Base-by-base conservation (phyloP, 2,797 vertebrate species). In the Oophaga sylvatica region DNA sequence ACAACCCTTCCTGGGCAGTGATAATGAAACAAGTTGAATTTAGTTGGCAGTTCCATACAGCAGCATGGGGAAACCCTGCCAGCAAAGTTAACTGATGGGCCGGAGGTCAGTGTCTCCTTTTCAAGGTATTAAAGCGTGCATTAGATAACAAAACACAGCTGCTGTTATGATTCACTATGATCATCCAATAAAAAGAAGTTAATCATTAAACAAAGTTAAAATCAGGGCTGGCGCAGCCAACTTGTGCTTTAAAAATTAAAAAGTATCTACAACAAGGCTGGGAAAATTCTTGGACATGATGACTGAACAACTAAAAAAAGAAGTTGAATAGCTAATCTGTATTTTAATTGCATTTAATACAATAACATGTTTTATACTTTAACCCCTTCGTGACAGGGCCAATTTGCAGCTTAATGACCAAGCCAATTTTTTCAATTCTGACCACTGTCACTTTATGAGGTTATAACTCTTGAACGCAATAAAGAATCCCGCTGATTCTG, bases 171-270 rank as follows among this genome's bases (percentile, higher is more conserved):
- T 86, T 56, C 15, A 84, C 65, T 26, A 26, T 26, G 26, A 63
- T 83, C 84, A 82, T 89, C 88, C 84, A 89, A 86, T 86, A 83
- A 86, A 86, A 86, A 89, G 80, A 89, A 82, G 84, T 83, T 85
- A 89, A 86, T 86, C 86, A 86, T 89, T 89, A 89, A 89, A 89
- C 88, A 89, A 89, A 89, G 88, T 89, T 78, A 83, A 86, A 89
- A 89, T 79, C 11, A 62, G 82, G 60, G 70, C 31, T 11, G 84
- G 48, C 22, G 35, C 22, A 41, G 88, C 88, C 88, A 89, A 89
- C 63, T 68, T 79, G 76, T 89, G 87, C 83, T 86, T 89, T 89
- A 89, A 86, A 82, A 86, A 86, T 83, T 77, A 81, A 85, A 11
- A 85, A 75, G 67, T 67, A 75, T 81, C 77, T 70, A 67, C 88